These are phyloP conservation scores for Triplophysa bombifrons DNA, from an alignment of 2,797 vertebrate species.

Conservation along the genomic window DNA sequence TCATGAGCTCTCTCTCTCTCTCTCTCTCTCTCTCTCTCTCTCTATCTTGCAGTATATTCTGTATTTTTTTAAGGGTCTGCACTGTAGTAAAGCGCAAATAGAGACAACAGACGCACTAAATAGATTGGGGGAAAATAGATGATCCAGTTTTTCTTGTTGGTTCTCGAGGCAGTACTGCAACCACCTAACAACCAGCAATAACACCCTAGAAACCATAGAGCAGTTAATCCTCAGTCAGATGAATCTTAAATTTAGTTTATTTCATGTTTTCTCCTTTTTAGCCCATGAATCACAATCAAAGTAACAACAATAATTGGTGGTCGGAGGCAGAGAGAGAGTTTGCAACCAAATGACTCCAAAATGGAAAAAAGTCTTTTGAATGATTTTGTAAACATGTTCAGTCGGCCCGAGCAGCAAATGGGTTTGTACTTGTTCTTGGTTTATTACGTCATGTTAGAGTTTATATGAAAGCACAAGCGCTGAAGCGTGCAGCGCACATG, in stretches of 20 bases:
- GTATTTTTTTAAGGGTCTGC: too few species aligned
- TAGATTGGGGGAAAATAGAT: neutral
- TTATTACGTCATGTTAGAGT: neutral
- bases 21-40: neutral
- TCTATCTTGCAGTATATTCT: too few species aligned
- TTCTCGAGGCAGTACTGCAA: neutral
- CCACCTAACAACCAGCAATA: neutral
- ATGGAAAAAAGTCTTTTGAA: too few species aligned
- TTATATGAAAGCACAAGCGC: neutral
- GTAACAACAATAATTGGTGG: too few species aligned
- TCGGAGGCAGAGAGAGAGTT: too few species aligned
- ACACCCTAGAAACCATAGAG: neutral
- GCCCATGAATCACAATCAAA: too few species aligned
- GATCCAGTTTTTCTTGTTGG: neutral
- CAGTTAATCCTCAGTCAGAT: neutral
- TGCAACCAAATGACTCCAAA: too few species aligned
- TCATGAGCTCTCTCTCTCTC: neutral
- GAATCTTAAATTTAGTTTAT: too few species aligned
- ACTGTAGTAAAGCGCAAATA: neutral
- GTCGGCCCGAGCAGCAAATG: neutral
- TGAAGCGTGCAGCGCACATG: conserved; percentile 10
- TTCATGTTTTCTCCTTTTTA: too few species aligned
- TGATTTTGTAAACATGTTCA: too few species aligned
- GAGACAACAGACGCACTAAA: neutral
- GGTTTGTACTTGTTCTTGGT: neutral